Evolutionary conservation across 2,888 invertebrate species (phyloP).

Genomic region (Pachymerium ferrugineum): DNA sequence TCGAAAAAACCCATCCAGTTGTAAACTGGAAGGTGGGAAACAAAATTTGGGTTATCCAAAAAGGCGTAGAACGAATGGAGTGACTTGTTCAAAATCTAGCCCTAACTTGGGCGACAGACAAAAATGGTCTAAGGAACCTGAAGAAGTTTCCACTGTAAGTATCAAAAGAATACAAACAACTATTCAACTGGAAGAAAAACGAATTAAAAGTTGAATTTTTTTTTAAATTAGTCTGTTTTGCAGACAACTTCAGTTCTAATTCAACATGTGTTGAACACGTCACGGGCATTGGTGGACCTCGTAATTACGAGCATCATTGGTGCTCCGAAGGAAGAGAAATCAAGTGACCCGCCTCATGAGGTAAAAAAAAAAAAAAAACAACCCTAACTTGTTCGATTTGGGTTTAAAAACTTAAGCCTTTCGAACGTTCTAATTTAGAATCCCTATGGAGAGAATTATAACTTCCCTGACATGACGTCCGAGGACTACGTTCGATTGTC

Average conservation of each 20-base stretch:
- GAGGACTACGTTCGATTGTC: not conserved
- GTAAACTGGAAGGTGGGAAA: not conserved
- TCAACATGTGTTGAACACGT: not conserved
- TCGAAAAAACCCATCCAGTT: not conserved
- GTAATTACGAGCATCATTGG: not conserved
- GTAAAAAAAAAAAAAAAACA: too few relatives aligned
- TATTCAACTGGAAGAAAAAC: too few relatives aligned
- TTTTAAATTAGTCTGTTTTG: not conserved
- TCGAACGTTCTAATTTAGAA: not conserved
- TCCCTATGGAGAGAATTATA: not conserved
- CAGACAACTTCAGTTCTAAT: not conserved
- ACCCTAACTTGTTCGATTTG: too few relatives aligned
- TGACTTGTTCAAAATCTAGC: not conserved
- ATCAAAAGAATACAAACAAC: not conserved
- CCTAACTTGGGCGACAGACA: not conserved
- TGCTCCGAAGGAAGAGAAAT: too few relatives aligned
- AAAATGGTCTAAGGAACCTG: not conserved
- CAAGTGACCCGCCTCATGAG: too few relatives aligned
- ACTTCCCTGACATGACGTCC: not conserved
- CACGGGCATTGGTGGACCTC: not conserved
- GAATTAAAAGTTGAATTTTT: too few relatives aligned
- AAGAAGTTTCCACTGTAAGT: not conserved
- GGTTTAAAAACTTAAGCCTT: too few relatives aligned
- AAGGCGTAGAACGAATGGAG: not conserved
- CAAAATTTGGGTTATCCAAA: not conserved